Base-by-base conservation (phyloP, 2,113 vertebrate genomes). In the Brachyhypopomus gauderio region DNA sequence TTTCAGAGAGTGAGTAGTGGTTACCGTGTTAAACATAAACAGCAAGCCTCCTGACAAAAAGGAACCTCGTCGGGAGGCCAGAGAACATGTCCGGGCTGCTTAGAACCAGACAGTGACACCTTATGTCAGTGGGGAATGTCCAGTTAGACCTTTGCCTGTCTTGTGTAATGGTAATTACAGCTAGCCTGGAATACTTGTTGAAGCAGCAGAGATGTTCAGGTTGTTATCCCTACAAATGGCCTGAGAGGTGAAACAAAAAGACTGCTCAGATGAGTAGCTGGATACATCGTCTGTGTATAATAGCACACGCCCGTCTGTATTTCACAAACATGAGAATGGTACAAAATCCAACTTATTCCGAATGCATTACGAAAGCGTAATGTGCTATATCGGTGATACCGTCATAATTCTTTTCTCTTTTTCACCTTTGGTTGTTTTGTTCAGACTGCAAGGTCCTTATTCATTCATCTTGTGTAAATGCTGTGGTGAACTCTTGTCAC, bases 391-490 rank as follows among this genome's bases (percentile, higher is more conserved):
- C 27, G 45, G 45, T 6, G 52, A 48, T 56, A 41, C n/a, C 60
- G 0, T 59, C 12, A 52, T 80, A n/a, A 38, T 58, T 17, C 11
- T 58, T 67, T 80, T 60, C 27, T 6, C 7, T 52, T 56, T 77
- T 77, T 70, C 38, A 17, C 60, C 60, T 25, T 11, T 2, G 48
- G 62, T 58, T 74, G 60, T 80, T 75, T 75, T 81, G 22, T 69
- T 67, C 56, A 75, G 72, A 75, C 62, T 30, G 9, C 48, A 58
- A 75, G 48, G 79, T 59, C 34, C 56, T 81, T 75, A 69, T 34
- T 41, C 72, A 75, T 81, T 75, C 63, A 59, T 81, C 72, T 59
- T 75, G 22, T 62, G n/a, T 58, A 58, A 59, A 74, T 59, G 71
- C 25, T 48, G 41, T 25, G 63, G 58, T 62, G 38, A 36, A 19